Evolutionary conservation across 2,888 invertebrate species (phyloP).

Genomic region (Dioctria linearis): DNA sequence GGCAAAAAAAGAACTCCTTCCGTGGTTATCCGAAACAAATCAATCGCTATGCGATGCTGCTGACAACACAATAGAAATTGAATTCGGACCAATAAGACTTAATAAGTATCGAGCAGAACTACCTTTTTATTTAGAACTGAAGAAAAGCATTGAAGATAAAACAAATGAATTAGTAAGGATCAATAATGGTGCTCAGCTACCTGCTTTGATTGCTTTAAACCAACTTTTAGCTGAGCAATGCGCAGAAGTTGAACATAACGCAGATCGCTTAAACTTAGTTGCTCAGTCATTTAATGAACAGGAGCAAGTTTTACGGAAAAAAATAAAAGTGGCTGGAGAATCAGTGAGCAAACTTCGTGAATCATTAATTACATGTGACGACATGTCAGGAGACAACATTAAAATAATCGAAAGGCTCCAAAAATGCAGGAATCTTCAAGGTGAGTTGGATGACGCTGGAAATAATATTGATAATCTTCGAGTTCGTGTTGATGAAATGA

Average conservation of each 20-base stretch:
- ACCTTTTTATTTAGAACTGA: conserved; percentile 82
- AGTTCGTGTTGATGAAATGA: conserved; percentile 80
- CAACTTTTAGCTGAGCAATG: conserved; percentile 84
- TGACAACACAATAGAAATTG: conserved; percentile 84
- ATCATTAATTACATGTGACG: conserved; percentile 90
- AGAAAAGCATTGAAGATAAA: conserved; percentile 84
- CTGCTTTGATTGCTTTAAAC: conserved; percentile 78
- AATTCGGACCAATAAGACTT: conserved; percentile 83
- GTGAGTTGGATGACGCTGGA: conserved; percentile 79
- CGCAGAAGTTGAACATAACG: conserved; percentile 79
- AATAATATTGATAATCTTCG: conserved; percentile 80
- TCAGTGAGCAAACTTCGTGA: conserved; percentile 83
- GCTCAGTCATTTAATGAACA: conserved; percentile 82
- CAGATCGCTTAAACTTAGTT: conserved; percentile 81
- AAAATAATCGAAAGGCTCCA: conserved; percentile 86
- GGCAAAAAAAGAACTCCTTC: conserved; percentile 84
- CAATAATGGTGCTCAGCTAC: conserved; percentile 80
- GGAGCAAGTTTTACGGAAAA: conserved; percentile 80
- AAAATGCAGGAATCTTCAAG: conserved; percentile 81
- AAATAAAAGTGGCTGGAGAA: conserved; percentile 81
- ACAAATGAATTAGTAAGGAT: conserved; percentile 84
- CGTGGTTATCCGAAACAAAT: conserved; percentile 89
- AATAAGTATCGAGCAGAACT: conserved; percentile 90
- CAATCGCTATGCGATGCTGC: conserved; percentile 83
- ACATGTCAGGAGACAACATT: conserved; percentile 88